Conservation (phyloP, 2,797 vertebrate genomes). For the Basileuterus tristriatus region DNA sequence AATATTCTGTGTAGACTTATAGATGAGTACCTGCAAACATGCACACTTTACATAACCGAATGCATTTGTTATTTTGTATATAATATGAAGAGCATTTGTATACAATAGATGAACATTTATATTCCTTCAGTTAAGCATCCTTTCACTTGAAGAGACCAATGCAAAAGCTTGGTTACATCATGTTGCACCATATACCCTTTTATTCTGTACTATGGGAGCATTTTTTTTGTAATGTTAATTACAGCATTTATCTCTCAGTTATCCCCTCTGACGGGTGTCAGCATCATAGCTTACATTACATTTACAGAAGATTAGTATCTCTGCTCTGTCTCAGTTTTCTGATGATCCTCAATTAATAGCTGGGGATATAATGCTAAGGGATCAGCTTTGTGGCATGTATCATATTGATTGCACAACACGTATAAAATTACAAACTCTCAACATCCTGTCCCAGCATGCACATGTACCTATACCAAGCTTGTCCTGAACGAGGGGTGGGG, state of each 20-base stretch:
- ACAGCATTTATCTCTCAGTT: not conserved
- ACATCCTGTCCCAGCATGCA: fast-evolving
- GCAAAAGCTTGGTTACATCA: not conserved
- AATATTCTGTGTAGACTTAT: not conserved
- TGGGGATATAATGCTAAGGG: not conserved
- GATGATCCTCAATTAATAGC: not conserved
- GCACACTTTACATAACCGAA: not conserved
- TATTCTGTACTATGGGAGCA: not conserved
- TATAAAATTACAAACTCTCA: not conserved
- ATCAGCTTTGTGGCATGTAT: not conserved
- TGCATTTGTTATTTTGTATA: not conserved
- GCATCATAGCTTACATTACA: not conserved
- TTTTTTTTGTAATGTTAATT: not conserved
- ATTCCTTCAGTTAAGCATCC: not conserved
- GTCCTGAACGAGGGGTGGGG: not conserved
- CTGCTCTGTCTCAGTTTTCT: constrained; percentile 11
- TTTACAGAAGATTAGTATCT: not conserved
- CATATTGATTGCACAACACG: not conserved
- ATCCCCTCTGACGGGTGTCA: not conserved
- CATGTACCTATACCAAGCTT: not conserved
- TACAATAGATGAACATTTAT: not conserved
- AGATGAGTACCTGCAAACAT: not conserved
- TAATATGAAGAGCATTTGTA: not conserved
- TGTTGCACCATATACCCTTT: not conserved
- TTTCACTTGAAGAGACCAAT: not conserved